phyloP scores from a whole-genome alignment of 2,113 vertebrate species.

The Okapia johnstoni region DNA sequence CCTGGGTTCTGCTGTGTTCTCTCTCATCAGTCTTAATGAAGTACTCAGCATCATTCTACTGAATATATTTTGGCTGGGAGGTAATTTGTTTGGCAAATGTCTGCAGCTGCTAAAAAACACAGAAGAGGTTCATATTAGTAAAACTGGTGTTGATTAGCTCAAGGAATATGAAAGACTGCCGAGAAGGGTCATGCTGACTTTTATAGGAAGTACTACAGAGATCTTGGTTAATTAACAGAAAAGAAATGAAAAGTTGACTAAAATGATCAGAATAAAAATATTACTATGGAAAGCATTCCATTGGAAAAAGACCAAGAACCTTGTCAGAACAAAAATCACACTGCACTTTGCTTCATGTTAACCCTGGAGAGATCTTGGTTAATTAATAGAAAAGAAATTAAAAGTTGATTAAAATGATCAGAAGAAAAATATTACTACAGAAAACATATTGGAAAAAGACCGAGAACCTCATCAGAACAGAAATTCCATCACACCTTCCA shows the following conservation, averaged over 20 bases:
- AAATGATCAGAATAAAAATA: neutral
- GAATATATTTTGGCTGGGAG: neutral
- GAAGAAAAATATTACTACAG: neutral
- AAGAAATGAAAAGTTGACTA: neutral
- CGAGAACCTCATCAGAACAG: neutral
- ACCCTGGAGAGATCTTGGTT: neutral
- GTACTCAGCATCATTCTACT: neutral
- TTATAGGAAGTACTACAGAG: neutral
- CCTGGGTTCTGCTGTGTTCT: neutral
- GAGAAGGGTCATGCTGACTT: neutral
- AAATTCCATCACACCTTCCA: neutral
- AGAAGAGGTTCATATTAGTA: neutral
- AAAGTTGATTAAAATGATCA: neutral
- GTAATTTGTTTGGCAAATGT: neutral
- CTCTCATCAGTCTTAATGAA: neutral
- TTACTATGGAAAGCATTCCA: neutral
- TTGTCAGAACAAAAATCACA: neutral
- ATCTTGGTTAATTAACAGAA: neutral
- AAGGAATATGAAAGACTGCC: neutral
- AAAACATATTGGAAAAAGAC: neutral
- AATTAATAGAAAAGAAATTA: neutral
- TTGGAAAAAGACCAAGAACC: neutral
- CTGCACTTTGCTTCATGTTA: neutral
- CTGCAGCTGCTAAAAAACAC: neutral
- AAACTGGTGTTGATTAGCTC: neutral